Base-by-base conservation (phyloP, 2,888 invertebrate genomes). In the Cerastoderma edule region DNA sequence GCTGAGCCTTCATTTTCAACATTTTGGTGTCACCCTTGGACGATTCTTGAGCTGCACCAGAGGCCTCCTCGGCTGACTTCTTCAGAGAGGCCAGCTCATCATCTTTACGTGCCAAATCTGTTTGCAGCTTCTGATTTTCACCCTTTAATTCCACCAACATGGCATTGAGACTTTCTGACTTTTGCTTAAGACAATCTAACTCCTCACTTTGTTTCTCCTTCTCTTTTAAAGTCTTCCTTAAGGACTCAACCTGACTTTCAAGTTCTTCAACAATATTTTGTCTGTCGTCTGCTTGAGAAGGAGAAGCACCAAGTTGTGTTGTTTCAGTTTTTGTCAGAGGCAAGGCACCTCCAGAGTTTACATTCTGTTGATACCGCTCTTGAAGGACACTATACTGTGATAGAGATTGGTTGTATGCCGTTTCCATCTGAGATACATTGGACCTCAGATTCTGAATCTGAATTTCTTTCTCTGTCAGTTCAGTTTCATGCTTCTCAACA, bases 41-140 rank as follows among this genome's bases (percentile, higher is more conserved):
- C 30, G 88, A 87, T 33, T 72, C 73, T n/a, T n/a, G n/a, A 70
- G 85, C 86, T 16, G 76, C 82, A 28, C 78, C 77, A 50, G 33
- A 24, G 8, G 19, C 39, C 24, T 83, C 84, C 27, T 75, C 84
- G 27, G 73, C 35, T 54, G 67, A 70, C 70, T 83, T 84, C 53
- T 82, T 79, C 44, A 71, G 39, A 28, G 78, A 76, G 39, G 85
- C 81, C 27, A 76, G 30, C 53, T 88, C 95, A 93, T 88, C 94
- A 93, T 67, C 93, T 85, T 39, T 94, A 92, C 75, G 94, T 94
- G 91, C 95, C 95, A 93, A 72, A 93, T 94, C n/a, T 95, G 92
- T 80, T 93, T 94, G 90, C 94, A 95, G 94, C 95, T 94, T 93
- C 95, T 95, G 79, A 95, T 95, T 93, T 56, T 82, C 82, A 32